These are phyloP conservation scores for Hololepta plana DNA, from an alignment of 2,888 invertebrate genomes.

Conservation along the genomic window DNA sequence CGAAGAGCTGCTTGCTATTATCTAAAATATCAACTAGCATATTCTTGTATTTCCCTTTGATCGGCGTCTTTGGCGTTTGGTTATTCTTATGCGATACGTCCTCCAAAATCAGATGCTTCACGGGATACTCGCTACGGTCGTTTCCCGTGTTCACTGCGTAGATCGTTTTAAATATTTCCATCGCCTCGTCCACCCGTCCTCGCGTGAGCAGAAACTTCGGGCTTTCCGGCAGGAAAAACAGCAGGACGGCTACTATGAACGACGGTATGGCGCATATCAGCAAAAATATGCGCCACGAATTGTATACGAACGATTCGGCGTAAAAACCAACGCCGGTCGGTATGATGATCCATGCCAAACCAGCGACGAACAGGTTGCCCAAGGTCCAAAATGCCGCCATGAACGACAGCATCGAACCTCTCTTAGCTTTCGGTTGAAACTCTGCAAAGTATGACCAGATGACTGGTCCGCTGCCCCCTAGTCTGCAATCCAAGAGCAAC, in stretches of 20 bases:
- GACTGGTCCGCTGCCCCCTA: conserved; percentile 80
- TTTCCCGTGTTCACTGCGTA: conserved; percentile 68
- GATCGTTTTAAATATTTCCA: conserved; percentile 65
- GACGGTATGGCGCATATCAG: conserved; percentile 78
- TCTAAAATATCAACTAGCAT: conserved; percentile 63
- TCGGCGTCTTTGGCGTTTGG: conserved; percentile 27
- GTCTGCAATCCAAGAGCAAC: conserved; percentile 41
- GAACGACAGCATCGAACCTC: conserved; percentile 83
- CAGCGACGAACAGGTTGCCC: conserved; percentile 82
- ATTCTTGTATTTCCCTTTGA: conserved; percentile 47
- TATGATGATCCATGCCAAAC: conserved; percentile 59
- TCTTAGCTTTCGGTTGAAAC: conserved; percentile 78
- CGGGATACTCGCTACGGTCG: conserved; percentile 55
- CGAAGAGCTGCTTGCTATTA: conserved; percentile 66
- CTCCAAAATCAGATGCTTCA: conserved; percentile 48
- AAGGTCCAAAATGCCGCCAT: conserved; percentile 94
- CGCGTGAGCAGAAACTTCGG: conserved; percentile 73
- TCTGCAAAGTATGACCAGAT: conserved; percentile 93
- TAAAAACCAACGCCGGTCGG: conserved; percentile 55
- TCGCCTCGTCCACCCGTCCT: conserved; percentile 61
- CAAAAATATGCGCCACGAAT: conserved; percentile 85
- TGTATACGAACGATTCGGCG: conserved; percentile 55
- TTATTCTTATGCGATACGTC: conserved; percentile 23
- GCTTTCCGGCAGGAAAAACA: conserved; percentile 76
- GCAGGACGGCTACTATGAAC: conserved; percentile 65